Evolutionary conservation across 2,888 invertebrate genomes (phyloP), one percentile per base, ranked within the genome.

Genomic region (Sminthurides aquaticus): DNA sequence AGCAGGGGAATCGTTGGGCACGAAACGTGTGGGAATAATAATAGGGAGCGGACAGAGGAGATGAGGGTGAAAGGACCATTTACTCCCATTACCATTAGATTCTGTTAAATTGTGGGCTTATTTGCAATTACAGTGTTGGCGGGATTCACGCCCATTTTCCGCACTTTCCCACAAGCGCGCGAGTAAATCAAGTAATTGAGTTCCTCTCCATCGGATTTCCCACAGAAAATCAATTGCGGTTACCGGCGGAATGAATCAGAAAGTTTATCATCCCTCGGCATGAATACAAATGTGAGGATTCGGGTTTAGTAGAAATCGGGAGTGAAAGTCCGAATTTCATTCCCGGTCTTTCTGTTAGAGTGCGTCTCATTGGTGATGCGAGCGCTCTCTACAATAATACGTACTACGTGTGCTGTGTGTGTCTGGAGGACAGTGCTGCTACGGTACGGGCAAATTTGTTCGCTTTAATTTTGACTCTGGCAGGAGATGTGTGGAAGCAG

Each of bases 21-120:
- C 8, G 43, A 11, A 34, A 34, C 15, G 43, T n/a, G n/a, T n/a
- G n/a, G n/a, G n/a, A n/a, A n/a, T n/a, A n/a, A n/a, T n/a, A n/a
- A n/a, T n/a, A n/a, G n/a, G n/a, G n/a, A n/a, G 15, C 5, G 43
- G 43, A 34, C 5, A 34, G 43, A 34, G 43, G 43, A 34, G 15
- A 22, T n/a, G n/a, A n/a, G n/a, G n/a, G n/a, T n/a, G n/a, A n/a
- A n/a, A n/a, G n/a, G n/a, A n/a, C n/a, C n/a, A n/a, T n/a, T n/a
- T n/a, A n/a, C n/a, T n/a, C n/a, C 52, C 52, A 52, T 52, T 52
- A 52, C 52, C 52, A 52, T 52, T 52, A 52, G 52, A 8, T 20
- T 18, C 8, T 22, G 52, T 52, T 52, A 52, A 52, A 52, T 52
- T 52, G 52, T 52, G 52, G 22, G 52, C 52, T 52, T 52, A 52